Conservation (phyloP, 2,797 vertebrate species). For the Leptoclinus maculatus region DNA sequence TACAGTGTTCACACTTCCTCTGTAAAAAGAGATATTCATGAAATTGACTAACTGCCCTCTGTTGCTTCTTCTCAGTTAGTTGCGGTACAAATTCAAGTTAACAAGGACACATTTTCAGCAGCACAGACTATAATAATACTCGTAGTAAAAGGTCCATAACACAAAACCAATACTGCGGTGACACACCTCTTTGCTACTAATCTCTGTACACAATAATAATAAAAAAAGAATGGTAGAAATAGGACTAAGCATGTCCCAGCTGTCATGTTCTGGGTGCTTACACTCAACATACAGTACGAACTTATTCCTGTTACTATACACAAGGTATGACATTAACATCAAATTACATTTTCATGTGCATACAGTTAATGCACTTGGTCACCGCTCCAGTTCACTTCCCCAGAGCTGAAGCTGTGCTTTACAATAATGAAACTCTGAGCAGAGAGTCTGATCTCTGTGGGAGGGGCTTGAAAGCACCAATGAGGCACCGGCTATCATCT, state of each 20-base stretch:
- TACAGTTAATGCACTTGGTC: not conserved
- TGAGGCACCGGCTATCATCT: not conserved
- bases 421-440: conserved; percentile 7
- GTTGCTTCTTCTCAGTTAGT: conserved; percentile 3
- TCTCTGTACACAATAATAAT: not conserved
- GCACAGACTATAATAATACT: conserved; percentile 7
- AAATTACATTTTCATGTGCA: not conserved
- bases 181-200: not conserved
- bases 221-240: not conserved
- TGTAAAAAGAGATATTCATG: not conserved
- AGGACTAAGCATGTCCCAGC: not conserved
- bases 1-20: conserved; percentile 10
- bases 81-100: conserved; percentile 14
- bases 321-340: not conserved
- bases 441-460: conserved; percentile 3
- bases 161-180: not conserved
- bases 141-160: not conserved
- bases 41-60: not conserved
- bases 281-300: not conserved
- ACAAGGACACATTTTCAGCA: conserved; percentile 20
- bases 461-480: not conserved
- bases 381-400: not conserved
- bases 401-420: conserved; percentile 24
- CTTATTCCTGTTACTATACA: not conserved
- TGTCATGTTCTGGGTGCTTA: conserved; percentile 1